Percentiles rank a stretch among this genome's conserved stretches.
Evolutionary conservation across 2,113 vertebrate genomes (phyloP).

Genomic region (Porphyrio hochstetteri): DNA sequence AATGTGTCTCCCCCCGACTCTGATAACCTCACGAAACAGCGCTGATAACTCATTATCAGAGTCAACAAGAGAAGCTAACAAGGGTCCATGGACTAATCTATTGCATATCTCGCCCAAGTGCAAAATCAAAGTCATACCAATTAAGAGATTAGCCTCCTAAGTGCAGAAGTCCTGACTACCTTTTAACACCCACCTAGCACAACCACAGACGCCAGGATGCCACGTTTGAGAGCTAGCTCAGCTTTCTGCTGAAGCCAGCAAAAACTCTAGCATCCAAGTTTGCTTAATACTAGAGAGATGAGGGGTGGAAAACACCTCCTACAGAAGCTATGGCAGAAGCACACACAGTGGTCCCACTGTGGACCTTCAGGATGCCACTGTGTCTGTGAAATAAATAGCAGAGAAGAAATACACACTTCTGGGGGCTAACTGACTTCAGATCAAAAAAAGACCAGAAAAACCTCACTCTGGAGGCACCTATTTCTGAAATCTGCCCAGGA

Average conservation of each 20-base stretch:
- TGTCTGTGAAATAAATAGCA: background rate
- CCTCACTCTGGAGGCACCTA: background rate
- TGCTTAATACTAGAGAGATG: background rate
- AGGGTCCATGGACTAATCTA: background rate
- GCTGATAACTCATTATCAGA: background rate
- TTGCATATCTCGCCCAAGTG: no score
- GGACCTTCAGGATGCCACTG: background rate
- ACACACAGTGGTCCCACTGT: background rate
- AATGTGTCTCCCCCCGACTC: accelerated
- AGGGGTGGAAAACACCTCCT: background rate
- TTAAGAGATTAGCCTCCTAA: background rate
- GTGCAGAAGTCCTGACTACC: background rate
- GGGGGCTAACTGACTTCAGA: background rate
- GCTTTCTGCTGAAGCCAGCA: accelerated
- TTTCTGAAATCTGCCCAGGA: background rate
- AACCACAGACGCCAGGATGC: background rate
- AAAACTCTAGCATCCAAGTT: background rate
- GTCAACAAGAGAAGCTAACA: background rate
- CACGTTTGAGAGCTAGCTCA: background rate
- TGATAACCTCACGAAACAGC: accelerated
- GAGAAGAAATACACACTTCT: background rate
- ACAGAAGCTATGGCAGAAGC: background rate
- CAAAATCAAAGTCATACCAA: no score
- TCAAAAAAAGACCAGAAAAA: background rate
- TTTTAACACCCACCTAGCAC: background rate